Base-by-base conservation (phyloP, 2,113 vertebrate species). In the Myocastor coypus region DNA sequence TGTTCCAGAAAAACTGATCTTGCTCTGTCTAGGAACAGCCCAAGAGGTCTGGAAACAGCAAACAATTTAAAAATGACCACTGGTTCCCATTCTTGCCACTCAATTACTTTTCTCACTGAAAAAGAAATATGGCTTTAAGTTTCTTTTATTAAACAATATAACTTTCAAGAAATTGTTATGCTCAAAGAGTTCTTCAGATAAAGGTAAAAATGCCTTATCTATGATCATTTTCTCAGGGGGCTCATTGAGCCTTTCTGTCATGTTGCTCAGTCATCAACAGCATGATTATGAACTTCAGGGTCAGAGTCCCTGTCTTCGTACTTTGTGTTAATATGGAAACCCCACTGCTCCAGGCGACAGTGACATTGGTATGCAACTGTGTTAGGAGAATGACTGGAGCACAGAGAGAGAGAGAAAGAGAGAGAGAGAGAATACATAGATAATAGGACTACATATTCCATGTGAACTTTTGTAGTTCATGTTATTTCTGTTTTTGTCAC, bases 201-300 rank as follows among this genome's bases (percentile, higher is more conserved):
- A 37, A 73, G 71, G 75, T 46, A 59, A 34, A 83, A 52, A 24
- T 59, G 77, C 40, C 10, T 59, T 91, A 80, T 83, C n/a, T 95
- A 1, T 61, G 63, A 46, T 34, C 3, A 2, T 89, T 92, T 83
- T 37, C 34, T 96, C 46, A 46, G 34, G 68, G 32, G 55, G 50
- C 61, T 91, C 87, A 66, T 61, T n/a, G 50, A 73, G n/a, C 63
- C 34, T 94, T 66, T 95, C 68, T 77, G 9, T 86, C 59, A 28
- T 80, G n/a, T 93, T 96, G 81, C 63, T 95, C 12, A 9, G 46
- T 55, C 61, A 64, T 89, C 78, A 91, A 61, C 59, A 91, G 55
- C 61, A 37, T 83, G 89, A 93, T 55, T 91, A 80, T 81, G 83
- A 89, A 84, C 4, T 88, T 88, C 69, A 19, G 10, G 92, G 86